These are phyloP conservation scores for Eristalis tenax DNA, from an alignment of 2,888 invertebrate species.

Conservation along the genomic window DNA sequence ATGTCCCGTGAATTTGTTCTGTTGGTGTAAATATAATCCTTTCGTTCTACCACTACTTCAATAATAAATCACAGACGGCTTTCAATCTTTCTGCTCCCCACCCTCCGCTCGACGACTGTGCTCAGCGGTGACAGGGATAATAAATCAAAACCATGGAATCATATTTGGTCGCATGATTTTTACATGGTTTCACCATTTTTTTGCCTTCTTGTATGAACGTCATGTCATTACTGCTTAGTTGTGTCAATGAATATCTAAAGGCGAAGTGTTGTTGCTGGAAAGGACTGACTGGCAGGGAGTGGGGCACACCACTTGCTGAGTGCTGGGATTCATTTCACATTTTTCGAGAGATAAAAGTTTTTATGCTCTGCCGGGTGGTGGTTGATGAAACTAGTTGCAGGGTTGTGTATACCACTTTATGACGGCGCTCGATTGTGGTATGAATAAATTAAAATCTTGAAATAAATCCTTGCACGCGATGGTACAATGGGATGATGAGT, in stretches of 20 bases:
- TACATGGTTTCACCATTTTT: background rate
- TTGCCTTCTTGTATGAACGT: background rate
- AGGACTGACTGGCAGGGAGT: no score
- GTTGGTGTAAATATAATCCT: constrained; percentile 14
- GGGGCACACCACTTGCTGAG: no score
- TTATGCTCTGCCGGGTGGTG: no score
- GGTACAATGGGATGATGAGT: no score
- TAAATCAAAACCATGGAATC: constrained; percentile 20
- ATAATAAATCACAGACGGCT: constrained; percentile 24
- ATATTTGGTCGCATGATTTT: constrained; percentile 1
- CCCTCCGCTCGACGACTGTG: background rate
- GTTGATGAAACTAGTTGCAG: no score
- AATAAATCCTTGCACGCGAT: no score
- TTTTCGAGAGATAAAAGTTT: no score
- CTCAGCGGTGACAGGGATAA: constrained; percentile 8
- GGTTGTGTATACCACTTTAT: no score
- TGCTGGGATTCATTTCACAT: no score
- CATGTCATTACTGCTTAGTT: constrained; percentile 14
- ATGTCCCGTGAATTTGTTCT: constrained; percentile 21
- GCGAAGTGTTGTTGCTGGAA: no score
- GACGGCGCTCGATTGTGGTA: no score
- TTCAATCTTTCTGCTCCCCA: background rate
- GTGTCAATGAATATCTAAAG: constrained; percentile 10
- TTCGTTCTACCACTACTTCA: background rate
- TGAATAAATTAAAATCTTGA: no score